Evolutionary conservation across 2,797 vertebrate genomes (phyloP).

Genomic region (Melanotaenia maccullochi): DNA sequence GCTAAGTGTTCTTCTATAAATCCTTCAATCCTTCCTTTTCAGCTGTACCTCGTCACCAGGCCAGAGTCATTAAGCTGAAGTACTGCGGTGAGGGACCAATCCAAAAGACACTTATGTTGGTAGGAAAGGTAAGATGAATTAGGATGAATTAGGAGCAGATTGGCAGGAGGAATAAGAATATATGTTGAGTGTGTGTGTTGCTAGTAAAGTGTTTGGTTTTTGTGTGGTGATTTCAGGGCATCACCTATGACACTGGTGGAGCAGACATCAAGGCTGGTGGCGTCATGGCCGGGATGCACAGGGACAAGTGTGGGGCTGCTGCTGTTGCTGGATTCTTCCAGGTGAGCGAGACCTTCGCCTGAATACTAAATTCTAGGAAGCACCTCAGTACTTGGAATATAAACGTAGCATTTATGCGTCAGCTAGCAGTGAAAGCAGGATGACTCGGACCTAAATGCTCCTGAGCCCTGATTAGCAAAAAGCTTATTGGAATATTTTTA

Average conservation of each 20-base stretch:
- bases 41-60: constrained; percentile 86
- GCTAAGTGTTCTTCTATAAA: background rate
- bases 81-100: constrained; percentile 83
- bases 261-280: constrained; percentile 89
- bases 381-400: background rate
- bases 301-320: constrained; percentile 88
- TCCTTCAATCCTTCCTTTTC: background rate
- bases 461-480: constrained; percentile 3
- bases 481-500: background rate
- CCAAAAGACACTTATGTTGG: constrained; percentile 83
- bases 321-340: constrained; percentile 87
- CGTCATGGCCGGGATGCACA: constrained; percentile 87
- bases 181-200: background rate
- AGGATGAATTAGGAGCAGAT: no score
- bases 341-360: constrained; percentile 54
- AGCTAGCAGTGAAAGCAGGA: background rate
- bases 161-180: background rate
- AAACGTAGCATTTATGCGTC: constrained; percentile 1
- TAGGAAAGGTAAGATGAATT: constrained; percentile 85
- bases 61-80: constrained; percentile 83
- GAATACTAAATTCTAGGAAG: background rate
- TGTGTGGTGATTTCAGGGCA: constrained; percentile 72
- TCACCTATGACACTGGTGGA: constrained; percentile 88
- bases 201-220: background rate
- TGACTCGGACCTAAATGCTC: background rate